These are phyloP conservation scores for Steinernema scapterisci DNA, from an alignment of 2,888 invertebrate genomes.

Conservation along the genomic window DNA sequence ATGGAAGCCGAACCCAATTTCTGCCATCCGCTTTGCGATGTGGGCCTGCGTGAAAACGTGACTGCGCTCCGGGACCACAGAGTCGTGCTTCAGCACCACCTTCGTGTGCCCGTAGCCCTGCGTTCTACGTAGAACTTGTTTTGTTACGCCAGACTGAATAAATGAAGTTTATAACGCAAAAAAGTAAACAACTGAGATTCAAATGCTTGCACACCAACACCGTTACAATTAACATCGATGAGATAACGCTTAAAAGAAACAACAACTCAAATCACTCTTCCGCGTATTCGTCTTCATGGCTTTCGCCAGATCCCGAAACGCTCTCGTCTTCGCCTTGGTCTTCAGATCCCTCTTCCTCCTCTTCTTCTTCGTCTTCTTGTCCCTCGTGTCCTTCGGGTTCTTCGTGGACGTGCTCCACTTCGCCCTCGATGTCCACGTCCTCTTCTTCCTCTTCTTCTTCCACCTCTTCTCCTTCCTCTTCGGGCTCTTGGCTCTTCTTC, in stretches of 20 bases:
- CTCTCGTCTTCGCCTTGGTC: neutral
- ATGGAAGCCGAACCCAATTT: neutral
- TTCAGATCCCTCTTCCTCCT: neutral
- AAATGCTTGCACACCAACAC: neutral
- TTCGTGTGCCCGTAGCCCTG: neutral
- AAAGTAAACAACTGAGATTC: constrained; percentile 22
- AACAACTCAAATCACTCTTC: neutral
- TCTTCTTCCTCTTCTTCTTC: constrained; percentile 40
- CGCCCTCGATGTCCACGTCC: constrained; percentile 32
- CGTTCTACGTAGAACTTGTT: neutral
- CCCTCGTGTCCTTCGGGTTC: neutral
- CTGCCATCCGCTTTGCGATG: constrained; percentile 5
- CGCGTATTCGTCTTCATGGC: neutral
- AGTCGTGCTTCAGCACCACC: neutral
- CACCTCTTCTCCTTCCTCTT: constrained; percentile 34
- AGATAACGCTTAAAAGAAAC: neutral
- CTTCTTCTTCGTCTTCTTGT: neutral
- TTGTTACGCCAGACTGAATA: neutral
- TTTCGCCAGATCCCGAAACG: neutral
- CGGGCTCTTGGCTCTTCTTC: constrained; percentile 32
- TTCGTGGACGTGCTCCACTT: neutral
- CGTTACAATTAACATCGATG: neutral
- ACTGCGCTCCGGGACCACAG: neutral
- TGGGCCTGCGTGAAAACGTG: constrained; percentile 3
- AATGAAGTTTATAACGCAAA: neutral